Percentiles rank a stretch among this genome's conserved stretches.
Evolutionary conservation across 1,140 invertebrate genomes (phyloP).

Genomic region (Neodiprion virginianus): DNA sequence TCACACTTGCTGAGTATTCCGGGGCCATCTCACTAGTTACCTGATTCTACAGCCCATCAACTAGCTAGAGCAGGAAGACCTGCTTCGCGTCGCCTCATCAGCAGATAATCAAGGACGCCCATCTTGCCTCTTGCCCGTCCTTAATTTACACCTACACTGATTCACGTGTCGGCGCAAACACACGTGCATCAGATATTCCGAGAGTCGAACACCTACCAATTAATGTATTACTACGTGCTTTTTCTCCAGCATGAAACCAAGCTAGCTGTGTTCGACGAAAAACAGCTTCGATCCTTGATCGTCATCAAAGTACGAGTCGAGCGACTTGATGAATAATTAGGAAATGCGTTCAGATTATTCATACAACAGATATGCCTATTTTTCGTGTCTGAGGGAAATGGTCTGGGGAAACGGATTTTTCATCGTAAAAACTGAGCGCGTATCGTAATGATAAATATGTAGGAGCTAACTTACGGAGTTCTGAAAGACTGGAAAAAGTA

Average conservation of each 20-base stretch:
- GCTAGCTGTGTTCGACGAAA: too few relatives aligned
- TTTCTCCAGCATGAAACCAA: not conserved
- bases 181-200: constrained; percentile 19
- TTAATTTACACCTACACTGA: constrained; percentile 22
- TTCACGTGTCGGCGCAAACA: constrained; percentile 28
- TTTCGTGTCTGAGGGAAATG: too few relatives aligned
- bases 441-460: too few relatives aligned
- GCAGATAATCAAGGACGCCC: not conserved
- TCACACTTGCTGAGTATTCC: not conserved
- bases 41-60: not conserved
- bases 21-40: constrained; percentile 8
- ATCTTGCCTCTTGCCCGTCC: constrained; percentile 20
- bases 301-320: too few relatives aligned
- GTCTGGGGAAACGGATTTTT: too few relatives aligned
- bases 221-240: constrained; percentile 16
- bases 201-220: constrained; percentile 33
- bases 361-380: too few relatives aligned
- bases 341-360: too few relatives aligned
- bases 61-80: not conserved
- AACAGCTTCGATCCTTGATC: too few relatives aligned
- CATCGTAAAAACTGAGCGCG: too few relatives aligned
- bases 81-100: constrained; percentile 3
- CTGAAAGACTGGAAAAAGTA: too few relatives aligned
- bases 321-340: too few relatives aligned
- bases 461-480: too few relatives aligned